These are phyloP conservation scores for Bombylius major DNA, from an alignment of 2,888 invertebrate genomes.

Conservation along the genomic window DNA sequence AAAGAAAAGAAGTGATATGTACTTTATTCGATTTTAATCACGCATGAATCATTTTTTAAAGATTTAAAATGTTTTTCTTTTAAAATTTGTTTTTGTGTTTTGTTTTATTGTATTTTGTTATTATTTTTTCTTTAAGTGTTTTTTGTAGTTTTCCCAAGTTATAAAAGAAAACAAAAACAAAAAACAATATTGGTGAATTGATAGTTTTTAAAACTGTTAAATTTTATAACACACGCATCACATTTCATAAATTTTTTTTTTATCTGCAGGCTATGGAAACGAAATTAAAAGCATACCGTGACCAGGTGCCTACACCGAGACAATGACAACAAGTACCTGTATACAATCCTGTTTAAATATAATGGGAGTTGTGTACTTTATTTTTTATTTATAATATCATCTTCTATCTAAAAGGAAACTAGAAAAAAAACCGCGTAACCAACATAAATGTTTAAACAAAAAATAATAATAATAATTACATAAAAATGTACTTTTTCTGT, in stretches of 20 bases:
- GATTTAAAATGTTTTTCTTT: too few relatives aligned
- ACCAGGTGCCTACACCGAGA: slow-evolving; percentile 30
- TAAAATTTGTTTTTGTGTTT: too few relatives aligned
- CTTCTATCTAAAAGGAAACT: not conserved
- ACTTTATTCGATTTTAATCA: not conserved
- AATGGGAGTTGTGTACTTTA: slow-evolving; percentile 7
- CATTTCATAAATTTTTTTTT: not conserved
- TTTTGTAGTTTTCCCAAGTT: too few relatives aligned
- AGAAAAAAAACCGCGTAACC: not conserved
- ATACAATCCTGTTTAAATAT: slow-evolving; percentile 15
- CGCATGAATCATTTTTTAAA: not conserved
- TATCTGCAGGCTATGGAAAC: slow-evolving; percentile 34
- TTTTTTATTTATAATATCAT: not conserved
- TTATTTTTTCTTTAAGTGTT: too few relatives aligned
- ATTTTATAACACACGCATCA: slow-evolving; percentile 5
- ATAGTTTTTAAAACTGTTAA: too few relatives aligned
- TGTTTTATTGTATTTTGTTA: too few relatives aligned
- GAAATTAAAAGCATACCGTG: slow-evolving; percentile 35
- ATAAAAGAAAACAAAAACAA: too few relatives aligned
- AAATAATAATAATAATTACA: not conserved
- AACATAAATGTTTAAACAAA: not conserved
- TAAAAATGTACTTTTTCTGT: not conserved
- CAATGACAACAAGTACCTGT: slow-evolving; percentile 28
- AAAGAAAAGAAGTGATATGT: slow-evolving; percentile 1
- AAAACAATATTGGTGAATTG: too few relatives aligned